Evolutionary conservation across 2,888 invertebrate genomes (phyloP), one percentile per base, ranked within the genome.

Genomic region (Dicycla oo): DNA sequence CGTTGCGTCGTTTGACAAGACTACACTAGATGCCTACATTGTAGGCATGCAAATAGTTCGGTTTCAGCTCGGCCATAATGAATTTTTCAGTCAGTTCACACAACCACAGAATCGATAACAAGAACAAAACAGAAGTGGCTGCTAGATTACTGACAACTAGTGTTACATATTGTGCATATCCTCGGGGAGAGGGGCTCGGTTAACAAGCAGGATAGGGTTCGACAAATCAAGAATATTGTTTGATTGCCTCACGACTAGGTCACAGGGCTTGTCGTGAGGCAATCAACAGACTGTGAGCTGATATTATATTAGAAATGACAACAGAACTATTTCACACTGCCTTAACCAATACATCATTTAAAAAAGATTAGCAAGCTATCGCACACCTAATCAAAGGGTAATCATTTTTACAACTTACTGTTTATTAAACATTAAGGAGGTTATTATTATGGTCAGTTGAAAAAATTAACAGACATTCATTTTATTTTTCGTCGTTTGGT

Each of bases 201-300:
- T 78, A 81, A 81, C 81, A 65, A 76, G 78, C 70, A 45, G 45
- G 66, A 72, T 62, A 67, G 78, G 78, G 81, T 77, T 75, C 82
- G 34, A 58, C 62, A 53, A 78, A 81, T 81, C 72, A 54, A 66
- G 72, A 66, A 78, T 51, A 78, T 78, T 80, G 78, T 75, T 64
- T 78, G 75, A 78, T 78, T 78, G 78, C 80, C 23, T 38, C 45
- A 15, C 30, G 20, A 74, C 63, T 78, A 43, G 80, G 67, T 67
- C 61, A 30, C 77, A 77, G 77, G 74, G 80, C 61, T 77, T n/a
- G n/a, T n/a, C n/a, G n/a, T n/a, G n/a, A n/a, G n/a, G n/a, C n/a
- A n/a, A n/a, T n/a, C n/a, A n/a, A n/a, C n/a, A 79, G 57, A 18
- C 57, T 38, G 69, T 4, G 10, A 54, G 20, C 38, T 56, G 10